These are phyloP conservation scores for Bombus consobrinus DNA, from an alignment of 1,140 invertebrate species.

Conservation along the genomic window DNA sequence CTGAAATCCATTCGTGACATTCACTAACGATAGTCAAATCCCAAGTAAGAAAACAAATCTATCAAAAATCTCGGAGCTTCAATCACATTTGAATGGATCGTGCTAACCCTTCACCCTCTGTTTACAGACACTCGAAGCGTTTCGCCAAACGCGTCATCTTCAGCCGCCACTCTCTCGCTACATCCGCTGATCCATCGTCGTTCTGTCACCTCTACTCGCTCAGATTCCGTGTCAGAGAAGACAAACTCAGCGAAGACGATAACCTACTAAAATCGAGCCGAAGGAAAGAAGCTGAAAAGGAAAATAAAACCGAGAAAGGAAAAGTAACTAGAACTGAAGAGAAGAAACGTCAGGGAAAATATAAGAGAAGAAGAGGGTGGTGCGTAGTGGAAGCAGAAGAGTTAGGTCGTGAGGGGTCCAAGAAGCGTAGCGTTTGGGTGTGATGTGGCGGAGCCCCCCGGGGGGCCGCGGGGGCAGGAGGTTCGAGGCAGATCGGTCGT, in stretches of 20 bases:
- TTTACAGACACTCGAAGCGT: constrained; percentile 38
- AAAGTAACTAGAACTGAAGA: background rate
- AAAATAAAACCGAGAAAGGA: background rate
- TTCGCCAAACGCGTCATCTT: background rate
- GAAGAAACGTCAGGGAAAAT: too few relatives aligned
- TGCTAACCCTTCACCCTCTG: background rate
- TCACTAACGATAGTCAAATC: too few relatives aligned
- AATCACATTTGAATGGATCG: background rate
- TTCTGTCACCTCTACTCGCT: background rate
- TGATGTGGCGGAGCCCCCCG: constrained; percentile 79
- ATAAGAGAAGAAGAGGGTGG: background rate
- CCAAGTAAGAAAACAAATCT: background rate
- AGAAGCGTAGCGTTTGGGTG: constrained; percentile 72
- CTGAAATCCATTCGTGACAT: too few relatives aligned
- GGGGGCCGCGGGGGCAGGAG: constrained; percentile 75
- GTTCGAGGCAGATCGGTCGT: constrained; percentile 74
- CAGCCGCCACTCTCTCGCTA: constrained; percentile 12
- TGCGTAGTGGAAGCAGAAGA: constrained; percentile 49
- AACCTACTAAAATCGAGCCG: background rate
- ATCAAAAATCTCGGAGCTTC: too few relatives aligned
- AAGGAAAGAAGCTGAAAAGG: background rate
- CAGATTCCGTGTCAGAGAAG: background rate
- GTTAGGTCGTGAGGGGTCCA: constrained; percentile 69
- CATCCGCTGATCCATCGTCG: constrained; percentile 11
- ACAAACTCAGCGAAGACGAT: background rate